Conservation (phyloP, 2,797 vertebrate genomes). For the Poecilia wingei region DNA sequence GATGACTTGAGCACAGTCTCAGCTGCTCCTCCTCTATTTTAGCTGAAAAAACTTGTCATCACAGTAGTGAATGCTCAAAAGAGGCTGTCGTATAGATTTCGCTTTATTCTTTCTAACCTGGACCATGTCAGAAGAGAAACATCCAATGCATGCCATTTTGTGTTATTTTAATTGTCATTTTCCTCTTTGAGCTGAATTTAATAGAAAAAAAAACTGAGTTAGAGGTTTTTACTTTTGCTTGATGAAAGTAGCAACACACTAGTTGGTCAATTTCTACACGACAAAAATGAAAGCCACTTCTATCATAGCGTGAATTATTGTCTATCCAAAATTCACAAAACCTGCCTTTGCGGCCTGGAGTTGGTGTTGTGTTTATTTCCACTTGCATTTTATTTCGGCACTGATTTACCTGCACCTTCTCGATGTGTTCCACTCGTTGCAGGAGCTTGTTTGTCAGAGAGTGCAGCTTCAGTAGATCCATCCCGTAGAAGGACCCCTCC, state of each 20-base stretch:
- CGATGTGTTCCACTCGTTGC: constrained; percentile 88
- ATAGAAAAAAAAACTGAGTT: neutral
- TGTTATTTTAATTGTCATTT: neutral
- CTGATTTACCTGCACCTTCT: constrained; percentile 82
- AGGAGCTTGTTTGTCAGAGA: constrained; percentile 89
- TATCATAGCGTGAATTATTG: neutral
- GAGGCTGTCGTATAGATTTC: neutral
- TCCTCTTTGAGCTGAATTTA: neutral
- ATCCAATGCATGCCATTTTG: neutral
- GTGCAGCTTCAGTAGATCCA: constrained; percentile 94
- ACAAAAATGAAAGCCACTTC: neutral
- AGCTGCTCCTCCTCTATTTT: neutral
- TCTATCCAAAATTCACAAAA: neutral
- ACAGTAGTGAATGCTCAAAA: neutral
- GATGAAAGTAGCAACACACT: neutral
- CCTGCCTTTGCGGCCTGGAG: neutral
- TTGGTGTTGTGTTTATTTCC: neutral
- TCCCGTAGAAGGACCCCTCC: constrained; percentile 91
- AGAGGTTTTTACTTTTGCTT: neutral
- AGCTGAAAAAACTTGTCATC: neutral
- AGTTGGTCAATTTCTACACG: constrained; percentile 19
- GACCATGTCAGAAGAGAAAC: too few species aligned
- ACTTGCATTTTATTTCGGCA: neutral
- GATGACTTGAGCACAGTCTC: constrained; percentile 2
- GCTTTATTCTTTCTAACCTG: neutral